These are phyloP conservation scores for Drosophila barbarae DNA, from an alignment of 2,888 invertebrate species.

Conservation along the genomic window DNA sequence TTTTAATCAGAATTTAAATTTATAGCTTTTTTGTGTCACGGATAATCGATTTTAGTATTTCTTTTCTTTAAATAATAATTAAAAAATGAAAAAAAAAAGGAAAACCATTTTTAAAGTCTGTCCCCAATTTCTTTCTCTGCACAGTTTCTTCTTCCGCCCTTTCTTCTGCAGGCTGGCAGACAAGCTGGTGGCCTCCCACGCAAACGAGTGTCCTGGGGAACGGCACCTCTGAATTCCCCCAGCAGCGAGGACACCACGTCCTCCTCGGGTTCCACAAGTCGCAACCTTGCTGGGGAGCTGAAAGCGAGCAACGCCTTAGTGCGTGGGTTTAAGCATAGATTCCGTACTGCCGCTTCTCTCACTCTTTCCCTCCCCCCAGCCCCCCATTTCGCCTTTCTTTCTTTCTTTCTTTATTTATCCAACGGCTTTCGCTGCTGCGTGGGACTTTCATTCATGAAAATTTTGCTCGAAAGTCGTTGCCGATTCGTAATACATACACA, in stretches of 20 bases:
- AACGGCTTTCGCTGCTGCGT: slow-evolving; percentile 59
- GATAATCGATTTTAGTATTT: neutral
- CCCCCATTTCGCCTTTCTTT: slow-evolving; percentile 5
- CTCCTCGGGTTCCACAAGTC: slow-evolving; percentile 16
- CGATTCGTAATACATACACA: slow-evolving; percentile 7
- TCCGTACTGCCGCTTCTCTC: slow-evolving; percentile 9
- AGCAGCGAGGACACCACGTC: slow-evolving; percentile 4
- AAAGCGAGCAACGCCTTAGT: slow-evolving; percentile 24
- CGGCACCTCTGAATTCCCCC: slow-evolving; percentile 5
- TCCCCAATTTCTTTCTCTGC: neutral
- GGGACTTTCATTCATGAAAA: slow-evolving; percentile 79
- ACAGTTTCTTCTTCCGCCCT: neutral
- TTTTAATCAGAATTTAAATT: neutral
- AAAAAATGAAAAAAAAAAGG: neutral
- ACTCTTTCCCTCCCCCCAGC: neutral
- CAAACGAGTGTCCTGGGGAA: slow-evolving; percentile 30
- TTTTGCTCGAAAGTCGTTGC: slow-evolving; percentile 56
- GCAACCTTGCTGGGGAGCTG: slow-evolving; percentile 23
- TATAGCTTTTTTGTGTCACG: neutral
- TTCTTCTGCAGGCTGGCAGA: slow-evolving; percentile 4
- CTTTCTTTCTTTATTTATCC: slow-evolving; percentile 17
- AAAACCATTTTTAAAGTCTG: neutral
- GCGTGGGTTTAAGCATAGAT: slow-evolving; percentile 31
- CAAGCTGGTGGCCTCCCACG: slow-evolving; percentile 28
- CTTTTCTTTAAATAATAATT: neutral